Evolutionary conservation across 53 echinoderm and acorn worm genomes (phyloP), one percentile per base, ranked within the genome.

Genomic region (Paelopatides confundens): DNA sequence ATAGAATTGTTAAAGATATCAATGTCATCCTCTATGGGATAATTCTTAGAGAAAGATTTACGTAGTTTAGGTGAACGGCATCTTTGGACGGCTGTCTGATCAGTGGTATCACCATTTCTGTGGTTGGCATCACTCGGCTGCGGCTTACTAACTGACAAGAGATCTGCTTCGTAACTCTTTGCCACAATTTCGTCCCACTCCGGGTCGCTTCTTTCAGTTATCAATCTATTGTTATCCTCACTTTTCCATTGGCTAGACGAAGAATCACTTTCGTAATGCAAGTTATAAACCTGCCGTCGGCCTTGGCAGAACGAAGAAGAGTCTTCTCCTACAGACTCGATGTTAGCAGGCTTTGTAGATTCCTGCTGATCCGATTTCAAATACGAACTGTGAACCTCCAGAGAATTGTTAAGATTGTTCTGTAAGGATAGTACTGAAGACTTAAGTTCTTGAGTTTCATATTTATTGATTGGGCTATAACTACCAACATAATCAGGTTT

Each of bases 251-350:
- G 54, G 31, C 54, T 79, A 10, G 79, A 79, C 24, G 79, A 79
- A 51, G 51, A 52, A 32, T 79, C 79, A 28, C 79, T 79, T 48
- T 51, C 52, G 51, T 79, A 79, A 51, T 79, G 79, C 33, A 79
- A 32, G 32, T 79, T 79, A 11, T 52, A 79, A n/a, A 53, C 79
- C 31, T 33, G 79, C 51, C 18, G 32, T 35, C 31, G 32, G 32
- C 24, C 68, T 8, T 15, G 30, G 32, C 68, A 14, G 15, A 67
- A 67, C 0, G 68, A 12, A 1, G 68, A 64, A n/a, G n/a, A n/a
- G n/a, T 48, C 14, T 48, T 48, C 48, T 48, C 48, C 48, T 48
- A 14, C 10, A 48, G 9, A 12, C 14, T 9, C 6, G 6, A 58
- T 21, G 21, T 23, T 21, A 58, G 58, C n/a, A 58, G 24, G 58